Base-by-base conservation (phyloP, 2,888 invertebrate species). In the Chrysopilus asiliformis region DNA sequence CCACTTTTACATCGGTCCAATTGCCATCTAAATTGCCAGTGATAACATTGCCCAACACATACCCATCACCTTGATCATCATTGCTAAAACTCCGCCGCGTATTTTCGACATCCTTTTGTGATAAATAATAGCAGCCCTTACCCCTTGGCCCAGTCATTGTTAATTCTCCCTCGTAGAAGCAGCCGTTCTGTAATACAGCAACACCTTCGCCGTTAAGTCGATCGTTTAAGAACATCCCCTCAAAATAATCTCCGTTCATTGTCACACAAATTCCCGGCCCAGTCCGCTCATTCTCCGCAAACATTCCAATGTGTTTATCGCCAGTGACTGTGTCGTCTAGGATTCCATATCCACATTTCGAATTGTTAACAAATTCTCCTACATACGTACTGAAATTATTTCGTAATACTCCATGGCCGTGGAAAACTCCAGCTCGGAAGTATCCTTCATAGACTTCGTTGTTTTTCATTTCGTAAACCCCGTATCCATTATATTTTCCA, bases 241-340 rank as follows among this genome's bases (percentile, higher is more conserved):
- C 90, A 50, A 89, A 90, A 60, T 90, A 91, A 57, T 86, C 80
- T 0, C 89, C 90, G 55, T 87, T 87, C 38, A 87, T 68, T 0
- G 89, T 89, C 12, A 91, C 85, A 38, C 90, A 83, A 40, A 84
- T 67, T 4, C 90, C 91, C 51, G 74, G 76, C 0, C 90, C 91
- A 51, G 83, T 79, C 43, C 82, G 79, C 55, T 77, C 74, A 55
- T 85, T 84, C 43, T 89, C 86, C 41, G 70, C 72, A 85, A 90
- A 91, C 60, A 77, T 77, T 5, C 91, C 91, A 58, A 91, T 72
- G 59, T 90, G 91, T 57, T 90, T 89, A 58, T 89, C 86, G 3
- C 89, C 87, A 49, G 76, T 80, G 17, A 77, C 71, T 33, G 85
- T 81, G 50, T 89, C 82, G 53, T 90, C 87, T 70, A 86, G 76